Base-by-base conservation (phyloP, 2,888 invertebrate genomes). In the Poecilus cupreus region DNA sequence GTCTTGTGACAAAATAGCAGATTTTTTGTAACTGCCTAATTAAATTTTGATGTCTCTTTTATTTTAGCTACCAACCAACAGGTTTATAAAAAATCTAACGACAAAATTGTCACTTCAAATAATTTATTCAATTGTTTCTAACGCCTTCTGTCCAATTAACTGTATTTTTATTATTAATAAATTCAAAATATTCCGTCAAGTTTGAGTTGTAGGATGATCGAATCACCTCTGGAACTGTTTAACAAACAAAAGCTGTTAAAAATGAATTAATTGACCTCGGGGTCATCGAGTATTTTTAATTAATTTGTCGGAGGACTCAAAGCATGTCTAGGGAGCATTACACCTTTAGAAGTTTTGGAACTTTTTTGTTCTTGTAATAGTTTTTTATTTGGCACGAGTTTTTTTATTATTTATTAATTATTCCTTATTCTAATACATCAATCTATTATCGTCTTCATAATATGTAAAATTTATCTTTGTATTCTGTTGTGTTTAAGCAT, bases 231-330 rank as follows among this genome's bases (percentile, higher is more conserved):
- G 60, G 60, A 26, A 32, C 26, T 24, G 26, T 60, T 60, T 60
- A 18, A 37, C 32, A 37, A 68, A 68, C 64, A 68, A 68, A 68
- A 68, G 64, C 64, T 37, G 37, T 68, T 68, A 68, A 68, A 68
- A 68, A 37, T 68, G 64, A 68, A 68, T 68, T 68, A 37, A 68
- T 68, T 68, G 37, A 68, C 64, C 64, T 68, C 64, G 64, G 64
- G 64, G 64, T 68, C 60, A 60, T 26, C 8, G 37, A 2, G 16
- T 37, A 10, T 68, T 18, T 32, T 16, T 68, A 68, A 68, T 68
- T 68, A 68, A 37, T 37, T 37, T 32, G 64, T 37, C 64, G 64
- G 64, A 18, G 10, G 64, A 68, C 8, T 68, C 64, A 68, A 39
- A 68, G 64, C 37, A 68, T 2, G 18, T n/a, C 22, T 16, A 16